Percentiles rank a stretch among this genome's conserved stretches.
These are phyloP conservation scores for Auanema freiburgensis DNA, from an alignment of 2,888 invertebrate genomes.

Conservation along the genomic window DNA sequence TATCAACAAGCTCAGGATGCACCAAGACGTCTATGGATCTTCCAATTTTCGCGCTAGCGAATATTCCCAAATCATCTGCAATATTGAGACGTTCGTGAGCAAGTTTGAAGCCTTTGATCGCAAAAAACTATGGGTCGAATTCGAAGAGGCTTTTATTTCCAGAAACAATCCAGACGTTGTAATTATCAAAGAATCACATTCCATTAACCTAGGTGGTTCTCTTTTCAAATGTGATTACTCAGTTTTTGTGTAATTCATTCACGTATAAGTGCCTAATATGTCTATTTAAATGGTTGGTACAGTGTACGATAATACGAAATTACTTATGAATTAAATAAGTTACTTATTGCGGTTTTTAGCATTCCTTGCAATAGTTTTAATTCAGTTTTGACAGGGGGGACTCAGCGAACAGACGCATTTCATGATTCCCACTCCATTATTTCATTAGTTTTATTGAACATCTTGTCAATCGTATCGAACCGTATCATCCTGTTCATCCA, in stretches of 20 bases:
- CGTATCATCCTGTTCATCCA: no score
- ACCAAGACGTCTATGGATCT: constrained; percentile 17
- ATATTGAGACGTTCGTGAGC: constrained; percentile 22
- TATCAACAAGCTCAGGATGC: constrained; percentile 21
- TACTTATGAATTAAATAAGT: no score
- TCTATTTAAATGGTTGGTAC: no score
- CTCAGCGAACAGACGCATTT: no score
- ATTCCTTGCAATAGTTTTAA: no score
- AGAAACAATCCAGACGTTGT: constrained; percentile 24
- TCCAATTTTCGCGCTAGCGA: constrained; percentile 19
- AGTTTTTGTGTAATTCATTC: constrained; percentile 21
- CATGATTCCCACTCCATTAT: no score
- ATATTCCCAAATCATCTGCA: constrained; percentile 20
- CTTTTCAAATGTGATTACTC: constrained; percentile 23
- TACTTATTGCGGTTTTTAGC: no score
- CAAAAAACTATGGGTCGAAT: constrained; percentile 23
- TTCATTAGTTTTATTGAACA: no score
- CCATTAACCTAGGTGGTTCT: constrained; percentile 21
- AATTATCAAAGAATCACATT: constrained; percentile 19
- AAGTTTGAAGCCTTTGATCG: constrained; percentile 18
- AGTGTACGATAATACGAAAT: no score
- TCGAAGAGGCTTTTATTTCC: constrained; percentile 19
- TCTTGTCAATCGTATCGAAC: no score
- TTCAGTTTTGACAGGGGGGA: no score
- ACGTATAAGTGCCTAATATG: no score